These are phyloP conservation scores for Neodiprion lecontei DNA, from an alignment of 1,140 invertebrate species.

Conservation along the genomic window DNA sequence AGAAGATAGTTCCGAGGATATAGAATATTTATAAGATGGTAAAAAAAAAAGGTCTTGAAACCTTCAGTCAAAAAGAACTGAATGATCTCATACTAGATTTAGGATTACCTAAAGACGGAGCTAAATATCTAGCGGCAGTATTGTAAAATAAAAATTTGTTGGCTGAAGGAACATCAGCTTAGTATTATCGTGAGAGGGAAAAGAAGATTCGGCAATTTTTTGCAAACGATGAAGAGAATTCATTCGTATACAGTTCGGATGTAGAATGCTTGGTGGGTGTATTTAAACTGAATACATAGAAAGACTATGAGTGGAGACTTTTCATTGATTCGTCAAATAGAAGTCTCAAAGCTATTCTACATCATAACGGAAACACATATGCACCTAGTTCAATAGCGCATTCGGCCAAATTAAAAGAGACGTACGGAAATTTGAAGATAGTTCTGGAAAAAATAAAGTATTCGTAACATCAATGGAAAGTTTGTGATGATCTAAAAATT, in stretches of 20 bases:
- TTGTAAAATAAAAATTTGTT: constrained; percentile 31
- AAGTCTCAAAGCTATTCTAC: constrained; percentile 50
- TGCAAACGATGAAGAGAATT: constrained; percentile 20
- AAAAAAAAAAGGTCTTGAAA: constrained; percentile 2
- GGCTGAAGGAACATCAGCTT: constrained; percentile 15
- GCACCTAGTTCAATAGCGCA: constrained; percentile 42
- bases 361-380: constrained; percentile 53
- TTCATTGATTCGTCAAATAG: constrained; percentile 44
- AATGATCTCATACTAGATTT: constrained; percentile 44
- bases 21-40: neutral
- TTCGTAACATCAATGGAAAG: constrained; percentile 38
- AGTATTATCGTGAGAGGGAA: constrained; percentile 28
- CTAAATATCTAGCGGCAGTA: constrained; percentile 37
- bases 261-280: constrained; percentile 31
- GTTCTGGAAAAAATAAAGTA: constrained; percentile 46
- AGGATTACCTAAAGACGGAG: constrained; percentile 33
- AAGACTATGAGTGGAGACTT: constrained; percentile 34
- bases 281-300: constrained; percentile 28
- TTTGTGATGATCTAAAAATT: constrained; percentile 38
- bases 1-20: neutral
- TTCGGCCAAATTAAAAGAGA: constrained; percentile 45
- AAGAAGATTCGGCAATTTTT: constrained; percentile 30
- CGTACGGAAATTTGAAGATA: constrained; percentile 39
- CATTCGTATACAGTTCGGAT: constrained; percentile 25
- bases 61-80: constrained; percentile 37